Percentiles rank a stretch among this genome's conserved stretches.
Evolutionary conservation across 2,797 vertebrate genomes (phyloP).

Genomic region (Protonibea diacanthus): DNA sequence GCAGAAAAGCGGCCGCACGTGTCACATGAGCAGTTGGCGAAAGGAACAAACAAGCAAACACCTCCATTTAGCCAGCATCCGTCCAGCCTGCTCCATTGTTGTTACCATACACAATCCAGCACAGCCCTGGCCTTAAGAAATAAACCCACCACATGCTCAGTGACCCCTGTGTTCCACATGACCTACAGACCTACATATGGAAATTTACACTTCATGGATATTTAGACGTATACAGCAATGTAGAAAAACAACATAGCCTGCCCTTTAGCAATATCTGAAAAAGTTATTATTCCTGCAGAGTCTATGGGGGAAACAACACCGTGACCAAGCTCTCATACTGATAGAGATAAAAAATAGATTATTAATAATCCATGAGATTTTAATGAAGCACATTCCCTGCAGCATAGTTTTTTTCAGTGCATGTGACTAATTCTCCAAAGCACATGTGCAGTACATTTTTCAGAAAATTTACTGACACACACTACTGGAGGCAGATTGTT

Average conservation of each 20-base stretch:
- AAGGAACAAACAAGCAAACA: conserved; percentile 65
- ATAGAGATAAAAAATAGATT: conserved; percentile 52
- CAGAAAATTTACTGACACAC: conserved; percentile 18
- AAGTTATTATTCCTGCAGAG: conserved; percentile 16
- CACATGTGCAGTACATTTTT: conserved; percentile 22
- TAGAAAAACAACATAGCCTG: not conserved
- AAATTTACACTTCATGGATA: conserved; percentile 26
- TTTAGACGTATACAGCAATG: conserved; percentile 7
- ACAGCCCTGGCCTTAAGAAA: conserved; percentile 49
- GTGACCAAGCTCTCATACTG: conserved; percentile 17
- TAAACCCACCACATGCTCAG: conserved; percentile 52
- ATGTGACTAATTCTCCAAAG: conserved; percentile 37
- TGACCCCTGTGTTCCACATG: conserved; percentile 48
- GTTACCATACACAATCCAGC: conserved; percentile 58
- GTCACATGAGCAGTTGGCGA: conserved; percentile 65
- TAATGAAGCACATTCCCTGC: conserved; percentile 59
- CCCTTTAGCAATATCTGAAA: conserved; percentile 16
- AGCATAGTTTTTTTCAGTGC: conserved; percentile 41
- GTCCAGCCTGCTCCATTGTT: conserved; percentile 54
- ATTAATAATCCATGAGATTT: conserved; percentile 58
- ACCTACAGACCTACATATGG: conserved; percentile 71
- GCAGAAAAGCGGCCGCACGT: conserved; percentile 43
- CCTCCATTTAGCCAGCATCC: conserved; percentile 69
- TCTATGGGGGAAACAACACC: not conserved
- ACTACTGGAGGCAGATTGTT: conserved; percentile 31